Base-by-base conservation (phyloP, 2,113 vertebrate genomes). In the Corythaeola cristata region DNA sequence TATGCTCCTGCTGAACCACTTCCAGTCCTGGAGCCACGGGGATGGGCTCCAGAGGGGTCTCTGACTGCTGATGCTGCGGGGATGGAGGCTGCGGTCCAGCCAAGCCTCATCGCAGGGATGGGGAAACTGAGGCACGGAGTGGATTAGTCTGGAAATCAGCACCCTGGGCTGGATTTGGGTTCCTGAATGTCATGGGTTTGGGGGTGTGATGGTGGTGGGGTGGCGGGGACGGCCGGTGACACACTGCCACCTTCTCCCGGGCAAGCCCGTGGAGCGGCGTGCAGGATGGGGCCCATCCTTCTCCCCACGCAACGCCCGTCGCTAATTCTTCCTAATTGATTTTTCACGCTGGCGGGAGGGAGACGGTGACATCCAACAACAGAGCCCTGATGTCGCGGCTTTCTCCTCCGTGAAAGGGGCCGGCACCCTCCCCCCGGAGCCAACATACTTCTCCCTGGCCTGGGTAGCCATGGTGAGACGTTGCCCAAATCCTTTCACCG, bases 241-340 rank as follows among this genome's bases (percentile, higher is more conserved):
- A 55, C 68, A 0, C 10, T 7, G 56, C 30, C 62, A 3, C 62
- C 81, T 75, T 53, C 60, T 9, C 58, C 63, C 4, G 63, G 52
- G 11, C 7, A 16, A 12, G 6, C 32, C 58, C 20, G 5, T 5
- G 6, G 5, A 7, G 18, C 35, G 9, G 1, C 5, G 74, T 2
- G 47, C 96, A 47, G 87, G 73, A 71, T 52, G 55, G 55, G 75
- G 59, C 79, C 71, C 23, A 3, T 27, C 1, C 2, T 19, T 69
- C 75, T 77, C 75, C 89, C 95, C 6, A 16, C 47, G 3, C 77
- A 39, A 37, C 81, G 21, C 69, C 35, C 88, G 28, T n/a, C 44
- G 81, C 96, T 97, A 96, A 96, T 96, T 96, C 93, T 96, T 96
- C 94, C 96, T 96, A 94, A 96, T 97, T 96, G 96, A 97, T 97